Evolutionary conservation across 1,140 invertebrate genomes (phyloP), one percentile per base, ranked within the genome.

Genomic region (Bradysia coprophila): DNA sequence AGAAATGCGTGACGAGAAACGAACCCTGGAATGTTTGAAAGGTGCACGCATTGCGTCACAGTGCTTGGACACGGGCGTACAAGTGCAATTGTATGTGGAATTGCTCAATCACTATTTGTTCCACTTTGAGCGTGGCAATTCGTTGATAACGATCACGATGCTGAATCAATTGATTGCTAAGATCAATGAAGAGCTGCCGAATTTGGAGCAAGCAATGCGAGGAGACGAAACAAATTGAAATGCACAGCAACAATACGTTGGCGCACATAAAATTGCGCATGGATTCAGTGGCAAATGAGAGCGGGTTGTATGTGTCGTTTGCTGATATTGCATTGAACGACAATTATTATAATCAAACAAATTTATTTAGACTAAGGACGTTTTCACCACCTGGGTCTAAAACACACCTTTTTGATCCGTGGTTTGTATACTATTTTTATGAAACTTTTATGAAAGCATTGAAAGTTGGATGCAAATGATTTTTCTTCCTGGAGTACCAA

Each of bases 1-100:
- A 44, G 57, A 61, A 43, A 76, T 93, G 62, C 81, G 81, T 48
- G 91, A 98, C 64, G 86, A 85, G 5, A 82, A 83, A 51, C 71
- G 86, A 41, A 93, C 95, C 1, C 66, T 92, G 33, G 94, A 97
- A 52, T 98, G 93, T 62, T 65, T 98, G 41, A 97, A 97, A 63
- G 90, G 87, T 4, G 76, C 90, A 1, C 78, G 88, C 46, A 93
- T 97, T 47, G 89, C 89, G 3, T 90, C 85, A 50, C 92, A 98
- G 50, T 98, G 94, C 51, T 91, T 98, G 85, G 94, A 98, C 63
- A 76, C 77, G 13, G 82, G 82, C 3, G 91, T 97, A 18, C 91
- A 98, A 66, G 87, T 92, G 6, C 92, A 96, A 56, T 67, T 98
- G 3, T 88, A 92, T 56, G 87, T 94, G 15, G 93, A 97, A 61